Base-by-base conservation (phyloP, 2,888 invertebrate genomes). In the Rotaria socialis region DNA sequence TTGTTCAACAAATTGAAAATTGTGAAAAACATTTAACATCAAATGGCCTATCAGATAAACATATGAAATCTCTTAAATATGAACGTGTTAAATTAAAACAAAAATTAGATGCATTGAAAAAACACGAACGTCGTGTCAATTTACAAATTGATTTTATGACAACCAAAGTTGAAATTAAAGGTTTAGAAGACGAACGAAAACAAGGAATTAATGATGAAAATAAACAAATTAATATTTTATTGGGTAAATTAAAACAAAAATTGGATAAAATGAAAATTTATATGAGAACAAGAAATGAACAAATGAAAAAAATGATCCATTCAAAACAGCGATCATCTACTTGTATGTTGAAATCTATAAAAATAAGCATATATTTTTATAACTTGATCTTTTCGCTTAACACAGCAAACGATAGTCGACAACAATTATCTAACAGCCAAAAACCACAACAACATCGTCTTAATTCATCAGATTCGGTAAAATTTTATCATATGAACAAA, bases 231-330 rank as follows among this genome's bases (percentile, higher is more conserved):
- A 10, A 80, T 47, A 6, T 24, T 7, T 80, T 80, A 47, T n/a
- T 10, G 14, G 47, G 47, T n/a, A 80, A 80, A 47, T 80, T 80
- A n/a, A 80, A 47, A 80, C 80, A 80, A 47, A 80, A 80, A 80
- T 80, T 80, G 19, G 80, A 80, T 80, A 24, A 80, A 80, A 80
- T 80, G 80, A 80, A 80, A 47, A 47, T 80, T 7, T 80, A 80
- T 47, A 80, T 80, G 80, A 80, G 19, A 80, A 47, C 41, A 80
- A 43, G 80, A 80, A 80, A 80, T 47, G 80, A 80, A 24, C 41
- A 80, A 80, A 80, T 80, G 80, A 80, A 80, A 47, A 80, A 80
- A 80, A n/a, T 35, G 3, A 4, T 4, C 5, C 10, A 67, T 35
- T 16, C 7, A 67, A 67, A 35, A 35, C 35, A 67, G 14, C 35